Evolutionary conservation across 1,140 invertebrate species (phyloP), one percentile per base, ranked within the genome.

Genomic region (Drosophila sp.): DNA sequence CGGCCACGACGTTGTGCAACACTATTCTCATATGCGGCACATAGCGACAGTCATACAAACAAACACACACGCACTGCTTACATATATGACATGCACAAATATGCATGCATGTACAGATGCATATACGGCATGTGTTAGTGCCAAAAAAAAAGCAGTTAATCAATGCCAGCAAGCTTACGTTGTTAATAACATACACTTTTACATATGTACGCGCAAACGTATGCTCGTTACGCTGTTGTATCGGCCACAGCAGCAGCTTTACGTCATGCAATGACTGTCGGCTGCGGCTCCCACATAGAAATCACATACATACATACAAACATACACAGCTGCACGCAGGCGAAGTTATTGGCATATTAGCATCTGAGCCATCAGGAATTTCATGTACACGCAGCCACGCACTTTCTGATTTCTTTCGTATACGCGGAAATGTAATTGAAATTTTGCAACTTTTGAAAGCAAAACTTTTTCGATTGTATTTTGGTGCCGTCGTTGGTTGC

Each of bases 381-480:
- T 54, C 34, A 67, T 57, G 50, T 29, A 29, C 40, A 45, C 41
- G 48, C 61, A 45, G 29, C 18, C 59, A 34, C 48, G 45, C 58
- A 54, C 43, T 65, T 43, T 46, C 45, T 59, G 50, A 66, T 38
- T 6, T 45, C 5, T 41, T 9, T 25, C n/a, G n/a, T 40, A 67
- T 56, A 83, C 72, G 78, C 81, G 81, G 78, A 87, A 81, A 81
- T 81, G 70, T 65, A 87, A 87, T 71, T 78, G 69, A 75, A 71
- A 77, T 72, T 84, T 81, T 57, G 82, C 78, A 75, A 66, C 77
- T 73, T n/a, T 48, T 43, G 21, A 51, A 48, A 34, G 11, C 21
- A n/a, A 25, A 62, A n/a, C 59, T 38, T 21, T 16, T 38, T 32
- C 50, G n/a, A n/a, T n/a, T n/a, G n/a, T n/a, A 36, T 54, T 43